Percentiles rank a stretch among this genome's conserved stretches.
Evolutionary conservation across 92 coral and sea anemone species (phyloP).

Genomic region (Metridium senile): DNA sequence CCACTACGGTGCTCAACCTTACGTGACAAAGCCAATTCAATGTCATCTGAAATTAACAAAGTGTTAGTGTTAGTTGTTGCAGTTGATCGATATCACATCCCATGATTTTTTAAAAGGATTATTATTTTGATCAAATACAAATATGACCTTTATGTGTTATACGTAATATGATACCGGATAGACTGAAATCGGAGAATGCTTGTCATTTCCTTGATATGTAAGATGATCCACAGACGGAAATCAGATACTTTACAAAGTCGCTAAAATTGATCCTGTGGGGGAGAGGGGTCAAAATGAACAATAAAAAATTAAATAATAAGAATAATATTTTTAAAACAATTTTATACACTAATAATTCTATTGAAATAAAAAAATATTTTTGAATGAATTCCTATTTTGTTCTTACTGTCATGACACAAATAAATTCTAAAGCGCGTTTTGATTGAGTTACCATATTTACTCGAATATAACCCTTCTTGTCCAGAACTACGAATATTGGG

Average conservation of each 20-base stretch:
- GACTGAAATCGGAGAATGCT: constrained; percentile 3
- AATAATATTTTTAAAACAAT: not conserved
- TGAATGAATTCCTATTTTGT: not conserved
- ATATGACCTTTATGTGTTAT: not conserved
- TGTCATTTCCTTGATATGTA: not conserved
- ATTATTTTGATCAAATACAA: not conserved
- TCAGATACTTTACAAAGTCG: not conserved
- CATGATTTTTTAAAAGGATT: not conserved
- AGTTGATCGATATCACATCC: constrained; percentile 20
- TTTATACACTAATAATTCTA: not conserved
- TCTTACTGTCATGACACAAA: too few relatives aligned
- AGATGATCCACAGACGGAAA: not conserved
- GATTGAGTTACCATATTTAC: too few relatives aligned
- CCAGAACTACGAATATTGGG: too few relatives aligned
- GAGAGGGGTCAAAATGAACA: not conserved
- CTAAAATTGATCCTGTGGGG: not conserved
- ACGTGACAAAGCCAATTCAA: constrained; percentile 17
- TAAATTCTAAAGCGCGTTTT: too few relatives aligned
- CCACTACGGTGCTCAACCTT: not conserved
- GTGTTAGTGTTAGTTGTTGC: constrained; percentile 7
- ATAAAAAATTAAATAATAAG: not conserved
- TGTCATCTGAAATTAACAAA: constrained; percentile 16
- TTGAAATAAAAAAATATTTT: constrained; percentile 1
- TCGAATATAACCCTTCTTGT: too few relatives aligned
- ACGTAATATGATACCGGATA: not conserved